These are phyloP conservation scores for Taenioides sp. DNA, from an alignment of 2,797 vertebrate genomes.

Conservation along the genomic window DNA sequence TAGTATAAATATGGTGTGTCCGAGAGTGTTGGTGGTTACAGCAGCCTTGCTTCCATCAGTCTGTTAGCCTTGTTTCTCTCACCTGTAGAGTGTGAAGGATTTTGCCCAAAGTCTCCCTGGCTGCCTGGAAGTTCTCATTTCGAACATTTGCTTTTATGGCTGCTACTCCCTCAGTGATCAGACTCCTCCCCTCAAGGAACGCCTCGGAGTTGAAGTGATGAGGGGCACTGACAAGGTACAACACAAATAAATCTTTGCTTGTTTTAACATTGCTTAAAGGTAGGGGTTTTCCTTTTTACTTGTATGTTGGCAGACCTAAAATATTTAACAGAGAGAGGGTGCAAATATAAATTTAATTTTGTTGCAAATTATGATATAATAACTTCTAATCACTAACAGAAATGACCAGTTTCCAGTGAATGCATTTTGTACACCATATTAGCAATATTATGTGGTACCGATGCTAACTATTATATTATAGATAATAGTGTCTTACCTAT, in stretches of 20 bases:
- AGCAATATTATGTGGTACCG: neutral
- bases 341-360: too few species aligned
- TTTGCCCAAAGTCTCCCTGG: constrained; percentile 72
- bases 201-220: constrained; percentile 78
- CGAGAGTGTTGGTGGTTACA: too few species aligned
- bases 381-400: too few species aligned
- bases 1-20: too few species aligned
- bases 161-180: constrained; percentile 62
- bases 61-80: constrained; percentile 7
- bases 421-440: neutral
- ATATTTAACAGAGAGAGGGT: too few species aligned
- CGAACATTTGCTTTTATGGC: constrained; percentile 68
- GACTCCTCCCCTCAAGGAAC: constrained; percentile 63
- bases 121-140: constrained; percentile 64
- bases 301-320: too few species aligned
- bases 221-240: constrained; percentile 42
- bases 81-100: constrained; percentile 78
- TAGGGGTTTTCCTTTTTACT: neutral
- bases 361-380: too few species aligned
- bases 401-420: neutral
- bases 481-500: constrained; percentile 45
- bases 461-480: neutral
- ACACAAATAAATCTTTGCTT: neutral
- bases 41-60: too few species aligned
- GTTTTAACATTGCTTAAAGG: neutral